Conservation (phyloP, 2,797 vertebrate genomes). For the Euphonia xanthogaster region DNA sequence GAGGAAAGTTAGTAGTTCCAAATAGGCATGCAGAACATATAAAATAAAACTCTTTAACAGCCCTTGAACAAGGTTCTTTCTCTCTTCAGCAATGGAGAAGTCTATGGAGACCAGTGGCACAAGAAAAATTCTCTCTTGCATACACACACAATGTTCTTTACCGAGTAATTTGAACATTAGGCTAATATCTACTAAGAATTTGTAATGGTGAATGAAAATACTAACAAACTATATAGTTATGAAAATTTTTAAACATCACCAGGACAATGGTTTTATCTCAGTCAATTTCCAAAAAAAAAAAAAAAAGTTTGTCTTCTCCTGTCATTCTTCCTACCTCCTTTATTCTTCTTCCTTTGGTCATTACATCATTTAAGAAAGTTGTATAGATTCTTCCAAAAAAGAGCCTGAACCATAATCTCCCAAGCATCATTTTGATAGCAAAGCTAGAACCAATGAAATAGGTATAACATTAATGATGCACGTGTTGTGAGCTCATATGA, state of each 20-base stretch:
- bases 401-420: not conserved
- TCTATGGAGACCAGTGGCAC: not conserved
- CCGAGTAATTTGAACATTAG: not conserved
- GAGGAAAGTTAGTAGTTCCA: not conserved
- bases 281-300: not conserved
- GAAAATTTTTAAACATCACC: not conserved
- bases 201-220: not conserved
- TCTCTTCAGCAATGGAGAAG: not conserved
- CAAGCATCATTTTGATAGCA: not conserved
- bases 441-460: not conserved
- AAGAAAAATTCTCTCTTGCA: not conserved
- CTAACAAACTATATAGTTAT: not conserved
- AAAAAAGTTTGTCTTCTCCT: not conserved
- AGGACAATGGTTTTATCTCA: not conserved
- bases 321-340: not conserved
- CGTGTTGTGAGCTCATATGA: not conserved
- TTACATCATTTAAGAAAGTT: not conserved
- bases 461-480: not conserved
- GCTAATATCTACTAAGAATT: not conserved
- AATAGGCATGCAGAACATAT: not conserved
- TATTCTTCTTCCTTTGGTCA: not conserved
- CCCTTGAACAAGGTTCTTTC: not conserved
- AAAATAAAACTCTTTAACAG: not conserved
- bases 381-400: not conserved
- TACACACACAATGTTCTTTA: not conserved